A percentile compares a stretch with the other conserved stretches of the same genome.
These are phyloP conservation scores for Phalanger gymnotis DNA, from an alignment of 2,797 vertebrate genomes.

Conservation along the genomic window DNA sequence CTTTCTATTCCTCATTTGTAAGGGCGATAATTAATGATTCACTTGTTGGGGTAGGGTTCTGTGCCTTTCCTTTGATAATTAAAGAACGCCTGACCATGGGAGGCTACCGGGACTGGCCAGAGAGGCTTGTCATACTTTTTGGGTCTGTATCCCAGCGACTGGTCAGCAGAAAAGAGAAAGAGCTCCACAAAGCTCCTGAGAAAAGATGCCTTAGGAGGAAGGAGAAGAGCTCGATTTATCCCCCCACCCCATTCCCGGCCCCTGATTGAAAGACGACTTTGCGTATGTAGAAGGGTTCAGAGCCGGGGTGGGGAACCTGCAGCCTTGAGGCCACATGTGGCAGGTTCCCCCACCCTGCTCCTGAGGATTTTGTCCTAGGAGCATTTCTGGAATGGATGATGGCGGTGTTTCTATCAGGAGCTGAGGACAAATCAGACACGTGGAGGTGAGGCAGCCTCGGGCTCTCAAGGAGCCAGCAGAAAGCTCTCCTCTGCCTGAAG, in stretches of 20 bases:
- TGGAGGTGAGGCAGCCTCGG: neutral
- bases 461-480: neutral
- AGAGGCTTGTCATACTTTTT: neutral
- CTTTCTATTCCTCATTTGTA: neutral
- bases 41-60: neutral
- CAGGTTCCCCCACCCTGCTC: too few species aligned
- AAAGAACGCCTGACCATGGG: neutral
- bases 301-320: too few species aligned
- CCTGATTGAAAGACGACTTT: neutral
- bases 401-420: too few species aligned
- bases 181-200: neutral
- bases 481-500: neutral
- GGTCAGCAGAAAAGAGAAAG: neutral
- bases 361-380: neutral
- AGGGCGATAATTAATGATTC: neutral
- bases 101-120: neutral
- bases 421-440: neutral
- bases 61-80: neutral
- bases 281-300: neutral
- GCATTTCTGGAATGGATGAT: neutral
- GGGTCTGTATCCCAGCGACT: neutral
- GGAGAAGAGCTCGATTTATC: neutral
- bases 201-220: neutral
- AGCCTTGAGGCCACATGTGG: too few species aligned
- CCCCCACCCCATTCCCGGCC: neutral